Evolutionary conservation across 2,113 vertebrate species (phyloP).

Genomic region (Entomyzon cyanotis): DNA sequence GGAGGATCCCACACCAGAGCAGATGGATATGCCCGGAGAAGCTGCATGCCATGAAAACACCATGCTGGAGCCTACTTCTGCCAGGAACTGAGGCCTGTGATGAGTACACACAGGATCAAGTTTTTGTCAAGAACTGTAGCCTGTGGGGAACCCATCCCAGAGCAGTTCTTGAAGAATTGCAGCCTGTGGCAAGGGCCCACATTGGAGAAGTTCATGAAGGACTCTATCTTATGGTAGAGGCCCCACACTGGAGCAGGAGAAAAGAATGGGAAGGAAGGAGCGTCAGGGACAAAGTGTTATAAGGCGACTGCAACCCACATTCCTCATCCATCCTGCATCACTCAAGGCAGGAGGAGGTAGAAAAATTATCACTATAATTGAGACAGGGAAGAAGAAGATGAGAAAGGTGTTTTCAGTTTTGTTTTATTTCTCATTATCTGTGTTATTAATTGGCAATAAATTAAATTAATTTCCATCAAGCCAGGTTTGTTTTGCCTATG

Average conservation of each 20-base stretch:
- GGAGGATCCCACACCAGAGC: neutral
- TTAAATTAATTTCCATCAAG: neutral
- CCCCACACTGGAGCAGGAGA: too few species aligned
- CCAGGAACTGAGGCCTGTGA: neutral
- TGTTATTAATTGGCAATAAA: neutral
- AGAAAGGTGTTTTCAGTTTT: neutral
- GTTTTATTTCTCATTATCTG: neutral
- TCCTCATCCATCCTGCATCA: neutral
- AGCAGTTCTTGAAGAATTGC: neutral
- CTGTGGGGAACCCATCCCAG: neutral
- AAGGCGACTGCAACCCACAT: neutral
- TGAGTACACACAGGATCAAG: neutral
- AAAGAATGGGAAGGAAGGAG: neutral
- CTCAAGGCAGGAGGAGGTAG: neutral
- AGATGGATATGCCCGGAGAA: neutral
- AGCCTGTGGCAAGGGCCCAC: neutral
- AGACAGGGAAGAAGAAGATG: neutral
- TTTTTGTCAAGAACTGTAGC: neutral
- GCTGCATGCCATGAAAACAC: fast-evolving
- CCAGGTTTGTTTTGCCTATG: neutral
- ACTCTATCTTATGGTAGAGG: too few species aligned
- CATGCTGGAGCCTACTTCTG: neutral
- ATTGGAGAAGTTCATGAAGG: neutral
- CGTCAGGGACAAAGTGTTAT: neutral
- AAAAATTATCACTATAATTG: neutral